Evolutionary conservation across 2,888 invertebrate species (phyloP), one percentile per base, ranked within the genome.

Genomic region (Agrotis ipsilon): DNA sequence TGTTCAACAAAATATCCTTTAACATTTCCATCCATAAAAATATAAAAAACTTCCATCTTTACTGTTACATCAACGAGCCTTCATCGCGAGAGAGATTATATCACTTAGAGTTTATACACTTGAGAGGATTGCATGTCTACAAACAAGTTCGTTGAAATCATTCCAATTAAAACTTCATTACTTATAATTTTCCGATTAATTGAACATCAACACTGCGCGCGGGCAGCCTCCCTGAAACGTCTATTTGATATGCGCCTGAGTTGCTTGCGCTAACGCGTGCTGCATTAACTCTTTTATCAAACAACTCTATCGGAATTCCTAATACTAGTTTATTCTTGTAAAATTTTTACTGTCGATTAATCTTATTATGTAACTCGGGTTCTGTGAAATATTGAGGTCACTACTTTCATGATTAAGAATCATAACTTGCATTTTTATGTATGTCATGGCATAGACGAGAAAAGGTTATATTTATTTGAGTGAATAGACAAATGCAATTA

Each of bases 251-350:
- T 80, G 74, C 84, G 59, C 63, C 54, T n/a, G 69, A 68, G 60
- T 64, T 24, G 55, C 48, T 70, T 43, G 52, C 57, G 19, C 46
- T 75, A 72, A 68, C 77, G 78, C 80, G 80, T 78, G 77, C 76
- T 78, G 85, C 80, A 72, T 76, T 79, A 69, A 71, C 79, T 72
- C 78, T 65, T 62, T 77, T 89, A 89, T 88, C 87, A 68, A 52
- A 72, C 68, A 76, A 81, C 86, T 78, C 74, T 79, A 89, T 89
- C 86, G 76, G 86, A 86, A 88, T 89, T 81, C 75, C 81, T 74
- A 87, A 83, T 78, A 66, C 45, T 51, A 72, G 73, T 86, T 87
- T 71, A 67, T 72, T 59, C 65, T 74, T 78, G 81, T 82, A 84
- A 82, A 75, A 83, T 75, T 82, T 78, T 75, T 81, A 63, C 63